A percentile compares a stretch with the other conserved stretches of the same genome.
These are phyloP conservation scores for Papilio polyxenes DNA, from an alignment of 1,140 invertebrate species.

Conservation along the genomic window DNA sequence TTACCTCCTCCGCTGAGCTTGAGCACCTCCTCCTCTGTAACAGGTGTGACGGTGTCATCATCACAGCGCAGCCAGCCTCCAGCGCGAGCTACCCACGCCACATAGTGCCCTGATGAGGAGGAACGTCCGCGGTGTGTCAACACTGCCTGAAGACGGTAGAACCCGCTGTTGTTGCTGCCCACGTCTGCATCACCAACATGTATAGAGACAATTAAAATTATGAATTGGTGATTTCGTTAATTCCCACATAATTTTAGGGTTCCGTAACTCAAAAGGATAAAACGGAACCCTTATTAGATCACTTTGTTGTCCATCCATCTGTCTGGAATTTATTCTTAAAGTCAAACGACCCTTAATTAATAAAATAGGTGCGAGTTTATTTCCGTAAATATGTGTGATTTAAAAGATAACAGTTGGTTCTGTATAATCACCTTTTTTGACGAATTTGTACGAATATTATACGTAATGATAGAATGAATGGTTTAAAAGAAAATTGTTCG, in stretches of 20 bases:
- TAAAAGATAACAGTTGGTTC: too few relatives aligned
- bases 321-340: too few relatives aligned
- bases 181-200: slow-evolving; percentile 84
- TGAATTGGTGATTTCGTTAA: neutral
- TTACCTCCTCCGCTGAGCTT: slow-evolving; percentile 98
- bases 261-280: too few relatives aligned
- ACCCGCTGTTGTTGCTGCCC: slow-evolving; percentile 98
- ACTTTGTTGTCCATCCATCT: too few relatives aligned
- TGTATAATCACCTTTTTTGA: too few relatives aligned
- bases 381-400: too few relatives aligned
- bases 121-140: slow-evolving; percentile 98
- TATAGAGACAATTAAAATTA: neutral
- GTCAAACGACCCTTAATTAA: too few relatives aligned
- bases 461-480: too few relatives aligned
- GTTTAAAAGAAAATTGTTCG: slow-evolving; percentile 42
- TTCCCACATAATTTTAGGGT: too few relatives aligned
- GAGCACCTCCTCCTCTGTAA: slow-evolving; percentile 95
- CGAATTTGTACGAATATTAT: too few relatives aligned
- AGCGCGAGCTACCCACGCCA: slow-evolving; percentile 91
- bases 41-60: slow-evolving; percentile 95
- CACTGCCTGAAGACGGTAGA: slow-evolving; percentile 97
- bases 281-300: too few relatives aligned
- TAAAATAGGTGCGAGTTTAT: too few relatives aligned
- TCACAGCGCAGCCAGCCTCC: slow-evolving; percentile 97
- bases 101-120: slow-evolving; percentile 98